Base-by-base conservation (phyloP, 1,140 invertebrate species). In the Brachionus sp. region DNA sequence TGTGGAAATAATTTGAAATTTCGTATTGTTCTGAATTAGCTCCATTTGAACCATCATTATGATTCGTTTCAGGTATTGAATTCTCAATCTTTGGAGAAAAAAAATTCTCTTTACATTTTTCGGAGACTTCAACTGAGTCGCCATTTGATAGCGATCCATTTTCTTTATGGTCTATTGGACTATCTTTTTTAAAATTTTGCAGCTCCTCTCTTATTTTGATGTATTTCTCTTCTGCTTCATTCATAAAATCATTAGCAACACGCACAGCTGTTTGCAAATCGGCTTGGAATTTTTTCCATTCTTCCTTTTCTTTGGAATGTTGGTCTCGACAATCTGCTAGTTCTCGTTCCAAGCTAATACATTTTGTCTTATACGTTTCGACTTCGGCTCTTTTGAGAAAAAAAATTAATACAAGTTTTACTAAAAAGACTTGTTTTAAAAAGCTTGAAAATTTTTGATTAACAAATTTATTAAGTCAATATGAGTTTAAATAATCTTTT, bases 221-320 rank as follows among this genome's bases (percentile, higher is more conserved):
- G 13, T 57, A 57, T 19, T 78, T 78, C 19, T 78, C 75, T 62
- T 78, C 75, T 19, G 75, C 75, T 62, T 78, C 75, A 37, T 53
- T 78, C 75, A 78, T 82, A 44, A 82, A 66, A 25, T 82, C 78
- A 68, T 82, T 82, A 1, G 78, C 78, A 44, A 82, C 78, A n/a
- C 78, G 25, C 7, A 82, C 78, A 13, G 78, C 78, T 64, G 78
- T 82, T 50, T 82, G 78, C 25, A 82, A 50, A 82, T 82, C 78
- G 29, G 50, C 50, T 68, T 82, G 78, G 12, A 82, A 82, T 44
- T 82, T 66, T 35, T 64, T 62, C 78, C 78, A 82, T 68, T 82
- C 78, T 42, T 82, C 57, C 19, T 42, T 64, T 82, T 82, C 78
- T 42, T 44, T 29, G 19, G 16, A 29, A 44, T 82, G 78, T 12